Percentiles rank a stretch among this genome's conserved stretches.
Conservation (phyloP, 2,113 vertebrate genomes). For the Microcebus murinus region DNA sequence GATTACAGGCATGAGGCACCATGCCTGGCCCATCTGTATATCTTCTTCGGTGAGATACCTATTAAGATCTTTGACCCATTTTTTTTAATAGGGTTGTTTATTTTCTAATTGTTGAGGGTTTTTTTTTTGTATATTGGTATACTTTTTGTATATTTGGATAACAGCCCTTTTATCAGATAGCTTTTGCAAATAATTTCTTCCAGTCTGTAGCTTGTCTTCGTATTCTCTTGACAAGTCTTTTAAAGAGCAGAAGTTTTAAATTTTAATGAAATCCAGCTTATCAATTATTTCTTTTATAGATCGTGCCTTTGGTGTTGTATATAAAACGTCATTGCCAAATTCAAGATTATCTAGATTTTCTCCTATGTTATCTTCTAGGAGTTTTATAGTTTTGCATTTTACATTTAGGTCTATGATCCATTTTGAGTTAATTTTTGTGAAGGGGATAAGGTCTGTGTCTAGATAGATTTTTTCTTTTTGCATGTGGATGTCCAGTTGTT, state of each 20-base stretch:
- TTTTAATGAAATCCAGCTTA: background rate
- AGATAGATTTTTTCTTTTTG: background rate
- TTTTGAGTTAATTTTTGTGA: background rate
- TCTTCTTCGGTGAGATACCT: background rate
- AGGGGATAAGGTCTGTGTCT: background rate
- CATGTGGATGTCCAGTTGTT: background rate
- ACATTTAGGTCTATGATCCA: background rate
- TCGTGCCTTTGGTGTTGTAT: background rate
- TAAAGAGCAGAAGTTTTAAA: background rate
- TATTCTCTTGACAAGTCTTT: background rate
- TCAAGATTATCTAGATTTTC: background rate
- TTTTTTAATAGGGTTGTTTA: background rate
- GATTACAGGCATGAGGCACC: no score
- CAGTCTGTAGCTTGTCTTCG: background rate
- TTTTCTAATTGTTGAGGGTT: background rate
- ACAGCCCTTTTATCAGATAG: background rate
- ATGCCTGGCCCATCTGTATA: background rate
- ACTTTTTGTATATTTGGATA: background rate
- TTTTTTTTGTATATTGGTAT: constrained; percentile 30
- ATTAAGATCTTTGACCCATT: background rate
- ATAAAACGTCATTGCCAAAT: background rate
- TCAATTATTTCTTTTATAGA: background rate
- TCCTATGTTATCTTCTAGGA: background rate
- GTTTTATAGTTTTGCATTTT: background rate
- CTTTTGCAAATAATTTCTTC: constrained; percentile 10